Base-by-base conservation (phyloP, 2,888 invertebrate genomes). In the Lasioglossum malachurum region DNA sequence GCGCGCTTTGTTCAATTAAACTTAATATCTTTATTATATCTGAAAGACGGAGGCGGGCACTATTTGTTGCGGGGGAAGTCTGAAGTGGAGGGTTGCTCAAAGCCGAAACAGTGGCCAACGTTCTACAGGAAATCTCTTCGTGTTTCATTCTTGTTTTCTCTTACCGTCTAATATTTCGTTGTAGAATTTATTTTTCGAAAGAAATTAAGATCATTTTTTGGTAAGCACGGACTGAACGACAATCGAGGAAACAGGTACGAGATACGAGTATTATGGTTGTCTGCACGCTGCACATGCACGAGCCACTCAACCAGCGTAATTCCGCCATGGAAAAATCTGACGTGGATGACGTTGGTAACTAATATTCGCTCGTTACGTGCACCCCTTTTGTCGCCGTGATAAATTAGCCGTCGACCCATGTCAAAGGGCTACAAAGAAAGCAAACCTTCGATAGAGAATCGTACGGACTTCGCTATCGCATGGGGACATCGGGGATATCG, bases 1-100 rank as follows among this genome's bases (percentile, higher is more conserved):
- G 80, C 84, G 71, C 77, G 89, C 92, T 93, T 93, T 92, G 92
- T 93, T 88, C 90, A 93, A 93, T 93, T 93, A 93, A 93, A 91
- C 88, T 92, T 92, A 89, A 93, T 92, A 89, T 89, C 88, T 91
- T 92, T 91, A 93, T 93, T 92, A 91, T 87, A 90, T 91, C 75
- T 80, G 74, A 77, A 38, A 78, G 76, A 71, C 78, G 78, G 77
- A 80, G 79, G 73, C 85, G 73, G 78, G 88, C 90, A 89, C 88
- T 92, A 90, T 89, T 91, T 90, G 90, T 92, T 88, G 84, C 83
- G 86, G 75, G 7, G 57, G 2, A 41, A 74, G 41, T 53, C 35
- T 60, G 27, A 10, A 35, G 27, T 12, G 73, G 46, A 44, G 46
- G 46, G 41, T 19, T 27, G 72, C n/a, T 46, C 27, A 19, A 23